Conservation (phyloP, 2,888 invertebrate species). For the Acanthosepion lycidas region DNA sequence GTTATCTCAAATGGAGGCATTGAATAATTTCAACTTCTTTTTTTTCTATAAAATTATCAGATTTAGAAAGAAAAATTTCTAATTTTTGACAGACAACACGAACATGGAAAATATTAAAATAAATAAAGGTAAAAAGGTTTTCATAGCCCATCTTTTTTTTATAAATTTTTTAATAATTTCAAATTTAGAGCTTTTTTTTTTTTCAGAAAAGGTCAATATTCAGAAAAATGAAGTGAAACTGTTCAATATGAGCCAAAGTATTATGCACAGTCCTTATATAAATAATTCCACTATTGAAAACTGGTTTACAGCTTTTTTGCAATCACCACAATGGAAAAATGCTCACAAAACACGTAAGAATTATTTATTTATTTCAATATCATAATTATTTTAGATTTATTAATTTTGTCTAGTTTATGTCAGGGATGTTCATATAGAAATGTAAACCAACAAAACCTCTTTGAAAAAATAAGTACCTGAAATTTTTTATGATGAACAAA, state of each 20-base stretch:
- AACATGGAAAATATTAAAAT: no score
- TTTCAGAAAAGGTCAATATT: constrained; percentile 64
- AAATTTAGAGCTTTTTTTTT: neutral
- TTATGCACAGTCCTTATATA: constrained; percentile 56
- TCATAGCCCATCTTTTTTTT: neutral
- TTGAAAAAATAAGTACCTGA: no score
- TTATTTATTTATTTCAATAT: neutral
- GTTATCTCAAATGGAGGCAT: no score
- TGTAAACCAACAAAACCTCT: neutral
- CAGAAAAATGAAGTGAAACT: constrained; percentile 55
- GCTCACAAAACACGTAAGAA: neutral
- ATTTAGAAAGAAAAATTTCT: no score
- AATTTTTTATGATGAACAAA: no score
- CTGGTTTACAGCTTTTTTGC: constrained; percentile 61
- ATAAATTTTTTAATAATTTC: neutral
- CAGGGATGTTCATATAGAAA: neutral
- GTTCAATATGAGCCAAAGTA: constrained; percentile 55
- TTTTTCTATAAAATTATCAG: no score
- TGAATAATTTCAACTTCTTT: no score
- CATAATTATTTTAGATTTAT: neutral
- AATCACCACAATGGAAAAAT: neutral
- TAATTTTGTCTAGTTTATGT: neutral
- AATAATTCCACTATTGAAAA: constrained; percentile 62
- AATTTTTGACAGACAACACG: no score
- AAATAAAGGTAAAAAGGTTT: neutral